Evolutionary conservation across 2,113 vertebrate species (phyloP), one percentile per base, ranked within the genome.

Genomic region (Tylochromis polylepis): DNA sequence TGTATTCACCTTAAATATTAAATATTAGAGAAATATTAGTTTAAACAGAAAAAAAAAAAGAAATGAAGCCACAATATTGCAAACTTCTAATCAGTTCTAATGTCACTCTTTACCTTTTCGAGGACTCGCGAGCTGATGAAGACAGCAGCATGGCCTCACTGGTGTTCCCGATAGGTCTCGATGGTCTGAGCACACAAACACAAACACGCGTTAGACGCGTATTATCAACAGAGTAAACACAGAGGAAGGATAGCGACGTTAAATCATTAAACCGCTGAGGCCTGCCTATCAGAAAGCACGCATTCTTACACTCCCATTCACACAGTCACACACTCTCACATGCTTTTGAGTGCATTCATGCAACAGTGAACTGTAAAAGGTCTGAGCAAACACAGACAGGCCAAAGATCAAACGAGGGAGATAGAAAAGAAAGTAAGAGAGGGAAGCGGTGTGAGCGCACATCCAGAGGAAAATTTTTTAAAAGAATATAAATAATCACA

Each of bases 91-190:
- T 75, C 43, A 75, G 24, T 20, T 27, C 24, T 27, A 16, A n/a
- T 49, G 78, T 31, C 9, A 22, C 70, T 46, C 4, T 82, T 20
- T 96, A 99, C 98, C 98, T 98, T 91, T 98, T 98, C 5, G 97
- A 96, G 4, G 98, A 97, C 0, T 97, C 97, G 1, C 96, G 96
- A 0, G 93, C 97, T 85, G 96, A 95, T 0, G 97, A 96, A 81
- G 97, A 97, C 88, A 94, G 72, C 89, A 96, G 94, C 96, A 97
- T 87, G 86, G 97, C 90, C 82, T 99, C 97, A 2, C 95, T 97
- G 97, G 97, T 95, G 92, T 91, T 86, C 55, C 87, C 90, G 84
- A 96, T 53, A 1, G 97, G 96, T 34, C 97, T 96, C 60, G 97
- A 89, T 20, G 98, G 98, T 31, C 98, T 99, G 83, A n/a, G 81